Evolutionary conservation across 2,888 invertebrate genomes (phyloP), one percentile per base, ranked within the genome.

Genomic region (Odontocerum albicorne): DNA sequence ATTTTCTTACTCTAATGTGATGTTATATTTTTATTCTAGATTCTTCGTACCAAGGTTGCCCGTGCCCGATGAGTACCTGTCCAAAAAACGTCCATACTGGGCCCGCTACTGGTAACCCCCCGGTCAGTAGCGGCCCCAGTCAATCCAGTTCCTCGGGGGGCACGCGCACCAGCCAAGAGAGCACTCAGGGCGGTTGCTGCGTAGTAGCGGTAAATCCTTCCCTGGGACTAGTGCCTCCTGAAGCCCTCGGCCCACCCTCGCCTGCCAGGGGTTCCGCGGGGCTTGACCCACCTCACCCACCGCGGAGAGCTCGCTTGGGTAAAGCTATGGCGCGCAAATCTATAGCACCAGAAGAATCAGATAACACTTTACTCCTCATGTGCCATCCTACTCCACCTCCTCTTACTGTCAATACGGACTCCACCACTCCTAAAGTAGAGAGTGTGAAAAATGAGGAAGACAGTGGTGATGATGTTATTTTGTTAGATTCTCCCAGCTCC

Each of bases 1-100:
- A n/a, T n/a, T n/a, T n/a, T n/a, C n/a, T n/a, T n/a, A n/a, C n/a
- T n/a, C n/a, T n/a, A n/a, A n/a, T n/a, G n/a, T n/a, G n/a, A n/a
- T n/a, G 38, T 49, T 50, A 36, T 61, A 65, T 20, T 36, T 21
- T 36, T 15, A 44, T 66, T 65, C 44, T 67, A 79, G 76, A 76
- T 71, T 72, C 72, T 68, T 78, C 85, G 72, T 80, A 85, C 71
- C 83, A 55, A 68, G 72, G 75, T 64, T 92, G 92, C 77, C 90
- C 92, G 68, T 92, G 92, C 83, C 90, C 92, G 79, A 85, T 91
- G 83, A 90, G 90, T 81, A 86, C 91, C 85, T 92, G 91, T 92
- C 90, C 92, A 92, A 92, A 92, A 93, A 93, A 93, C 92, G 92
- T 88, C 87, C 90, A 86, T 91, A 91, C 92, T 92, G 92, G 92